Base-by-base conservation (phyloP, 2,113 vertebrate genomes). In the Phalacrocorax aristotelis region DNA sequence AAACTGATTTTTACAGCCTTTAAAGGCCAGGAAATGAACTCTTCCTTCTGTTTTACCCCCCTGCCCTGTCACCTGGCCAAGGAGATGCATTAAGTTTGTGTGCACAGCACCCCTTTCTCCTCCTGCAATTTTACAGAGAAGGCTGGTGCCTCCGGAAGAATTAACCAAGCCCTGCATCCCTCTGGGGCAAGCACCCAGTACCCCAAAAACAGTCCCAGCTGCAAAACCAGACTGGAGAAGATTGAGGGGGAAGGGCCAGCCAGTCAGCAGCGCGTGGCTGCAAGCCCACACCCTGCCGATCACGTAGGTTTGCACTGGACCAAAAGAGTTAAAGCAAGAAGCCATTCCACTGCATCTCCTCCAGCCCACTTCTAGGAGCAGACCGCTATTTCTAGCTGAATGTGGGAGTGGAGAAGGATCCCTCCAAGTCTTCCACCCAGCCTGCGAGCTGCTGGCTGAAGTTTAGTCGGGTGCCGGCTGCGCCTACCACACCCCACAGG, bases 291-390 rank as follows among this genome's bases (percentile, higher is more conserved):
- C 74, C 81, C 70, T 90, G 90, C 93, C 20, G 4, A 77, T 85
- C 92, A 77, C 3, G 0, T 18, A 82, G 61, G n/a, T 82, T 87
- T 69, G 52, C 3, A 0, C 78, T 6, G 82, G 91, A 84, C 94
- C 75, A 89, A 62, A 80, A 79, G 92, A 87, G 74, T 95, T 93
- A 95, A 94, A 95, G 52, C 55, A 64, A 94, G 89, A 82, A 96
- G 87, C 92, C 91, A 91, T 91, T 91, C 92, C 42, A 26, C 75
- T n/a, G 58, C 90, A 88, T 72, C 94, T 81, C 93, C 94, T 83
- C 72, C 93, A 96, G 82, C 84, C 78, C 58, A 64, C 92, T 74
- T 49, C 65, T 30, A 83, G 76, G 27, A 60, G 49, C 87, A 88
- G 91, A 58, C 58, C 6, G 14, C 76, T 90, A 88, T 86, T 97